Evolutionary conservation across 2,113 vertebrate species (phyloP), one percentile per base, ranked within the genome.

Genomic region (Lepisosteus osseus): DNA sequence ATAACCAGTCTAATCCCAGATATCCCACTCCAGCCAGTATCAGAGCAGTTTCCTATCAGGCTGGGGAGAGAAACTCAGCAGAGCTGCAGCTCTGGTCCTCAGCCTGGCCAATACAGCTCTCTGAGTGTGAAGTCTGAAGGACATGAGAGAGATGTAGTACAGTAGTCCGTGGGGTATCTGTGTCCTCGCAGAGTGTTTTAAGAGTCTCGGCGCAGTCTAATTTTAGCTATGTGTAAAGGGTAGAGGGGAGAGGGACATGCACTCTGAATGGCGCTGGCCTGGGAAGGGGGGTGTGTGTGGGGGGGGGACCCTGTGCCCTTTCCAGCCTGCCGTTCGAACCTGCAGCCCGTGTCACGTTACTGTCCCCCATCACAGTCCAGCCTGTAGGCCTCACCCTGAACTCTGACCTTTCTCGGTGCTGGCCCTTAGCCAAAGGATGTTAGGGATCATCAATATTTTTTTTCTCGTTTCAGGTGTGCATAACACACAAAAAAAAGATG

Each of bases 351-450:
- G 74, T 79, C 74, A 74, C 61, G 61, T 72, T 72, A 73, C 74
- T 47, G 15, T 29, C 57, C 66, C 68, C 17, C n/a, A 9, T n/a
- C 42, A 3, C 43, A 41, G 8, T 11, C 54, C 8, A 7, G 57
- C 15, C 15, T 2, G 7, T 69, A 13, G 42, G 11, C 67, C 51
- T 65, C 40, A 11, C 56, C 44, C 65, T 44, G 56, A 74, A 74
- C 76, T 69, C 72, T 77, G 76, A 77, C 76, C 76, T 77, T 77
- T 77, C 68, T 64, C 59, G 43, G n/a, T 56, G 55, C 47, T 44
- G 47, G 42, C 54, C 67, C n/a, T 7, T 7, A 7, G 61, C 17
- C 6, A 71, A 64, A 72, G 72, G 72, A 54, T 0, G 65, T 74
- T 63, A 56, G 64, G 13, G 15, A 7, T 47, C n/a, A 54, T 64